Percentiles rank a stretch among this genome's conserved stretches.
Conservation (phyloP, 2,113 vertebrate genomes). For the Pyrgilauda ruficollis region DNA sequence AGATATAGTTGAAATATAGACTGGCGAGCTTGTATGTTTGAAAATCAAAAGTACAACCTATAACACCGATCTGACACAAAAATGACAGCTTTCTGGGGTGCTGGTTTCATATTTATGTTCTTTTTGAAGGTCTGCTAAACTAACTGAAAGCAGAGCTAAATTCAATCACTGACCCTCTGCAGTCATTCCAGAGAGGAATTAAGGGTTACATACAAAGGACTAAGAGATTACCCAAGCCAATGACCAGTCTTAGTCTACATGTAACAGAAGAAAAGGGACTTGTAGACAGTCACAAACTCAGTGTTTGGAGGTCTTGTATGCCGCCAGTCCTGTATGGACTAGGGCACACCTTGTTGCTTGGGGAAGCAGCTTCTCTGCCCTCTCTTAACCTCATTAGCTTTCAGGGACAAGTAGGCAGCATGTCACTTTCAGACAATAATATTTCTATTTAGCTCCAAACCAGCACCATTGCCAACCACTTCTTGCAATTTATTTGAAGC, state of each 20-base stretch:
- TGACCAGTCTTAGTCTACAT: neutral
- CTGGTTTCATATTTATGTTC: neutral
- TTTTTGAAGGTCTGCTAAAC: neutral
- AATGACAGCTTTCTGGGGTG: neutral
- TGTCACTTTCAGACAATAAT: neutral
- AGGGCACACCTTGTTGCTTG: neutral
- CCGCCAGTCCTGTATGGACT: neutral
- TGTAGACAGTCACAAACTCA: neutral
- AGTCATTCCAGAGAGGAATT: neutral
- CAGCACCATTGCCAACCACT: neutral
- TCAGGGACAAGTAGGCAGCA: neutral
- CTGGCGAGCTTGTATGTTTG: neutral
- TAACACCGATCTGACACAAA: neutral
- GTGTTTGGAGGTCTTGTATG: accelerated
- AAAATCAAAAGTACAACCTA: neutral
- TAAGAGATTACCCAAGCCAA: neutral
- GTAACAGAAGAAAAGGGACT: neutral
- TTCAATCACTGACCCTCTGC: neutral
- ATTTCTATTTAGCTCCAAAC: neutral
- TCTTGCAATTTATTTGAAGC: neutral
- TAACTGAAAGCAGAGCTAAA: neutral
- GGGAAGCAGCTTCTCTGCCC: neutral
- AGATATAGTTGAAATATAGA: neutral
- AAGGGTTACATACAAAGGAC: neutral
- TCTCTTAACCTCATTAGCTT: neutral